Evolutionary conservation across 2,888 invertebrate genomes (phyloP), one percentile per base, ranked within the genome.

Genomic region (Caenorhabditis sp.): DNA sequence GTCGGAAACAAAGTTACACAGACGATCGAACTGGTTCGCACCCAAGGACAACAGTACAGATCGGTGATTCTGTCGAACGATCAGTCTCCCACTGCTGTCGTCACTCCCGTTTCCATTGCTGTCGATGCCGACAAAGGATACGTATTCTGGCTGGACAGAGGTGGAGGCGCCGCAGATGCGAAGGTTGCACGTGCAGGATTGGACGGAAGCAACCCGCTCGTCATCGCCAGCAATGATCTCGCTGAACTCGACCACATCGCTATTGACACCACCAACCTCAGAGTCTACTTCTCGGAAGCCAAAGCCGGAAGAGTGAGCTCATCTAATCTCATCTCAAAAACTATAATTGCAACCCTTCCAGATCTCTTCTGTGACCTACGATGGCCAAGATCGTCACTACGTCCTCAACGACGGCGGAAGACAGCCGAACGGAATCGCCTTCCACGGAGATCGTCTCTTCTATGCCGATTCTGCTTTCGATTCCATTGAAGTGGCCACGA

Each of bases 101-200:
- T 95, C 0, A 93, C 93, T 84, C 98, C 98, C 0, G 93, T 93
- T 85, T 93, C 94, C 0, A 92, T 99, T 74, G 94, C 94, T 65
- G 91, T 99, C 32, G 95, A 98, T 91, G 96, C 98, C 0, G 92
- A 93, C n/a, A 94, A 94, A 85, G 98, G 98, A 30, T 93, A 94
- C 90, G 90, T 96, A 27, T 99, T 95, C 91, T 99, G 98, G 98
- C 92, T 96, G 9, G 99, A 99, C 89, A 94, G 95, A 82, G 98
- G 98, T 9, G 95, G 95, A 24, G 81, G 82, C 27, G 79, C 82
- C 11, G 45, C 73, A n/a, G 80, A 81, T 50, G 81, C 75, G 6
- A 84, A 84, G 65, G 93, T 98, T 30, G 93, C 90, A 6, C 88
- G 89, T 85, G 95, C 95, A 0, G 94, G 95, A 88, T 95, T 99